Percentiles rank a stretch among this genome's conserved stretches.
Evolutionary conservation across 2,113 vertebrate genomes (phyloP).

Genomic region (Hippocampus guttulatus): DNA sequence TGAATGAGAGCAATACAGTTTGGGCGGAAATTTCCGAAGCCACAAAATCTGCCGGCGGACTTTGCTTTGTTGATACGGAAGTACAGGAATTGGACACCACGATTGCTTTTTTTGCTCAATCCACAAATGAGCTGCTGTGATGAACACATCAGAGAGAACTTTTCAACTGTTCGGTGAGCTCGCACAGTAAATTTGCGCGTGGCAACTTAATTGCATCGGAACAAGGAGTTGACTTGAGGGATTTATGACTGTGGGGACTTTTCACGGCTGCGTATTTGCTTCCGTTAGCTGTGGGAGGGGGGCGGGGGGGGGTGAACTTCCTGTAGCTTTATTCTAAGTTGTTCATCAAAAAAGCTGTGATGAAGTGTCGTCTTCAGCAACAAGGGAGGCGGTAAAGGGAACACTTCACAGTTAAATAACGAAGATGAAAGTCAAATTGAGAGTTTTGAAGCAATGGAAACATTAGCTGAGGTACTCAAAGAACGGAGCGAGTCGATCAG

Average conservation of each 20-base stretch:
- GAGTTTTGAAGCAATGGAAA: conserved; percentile 29
- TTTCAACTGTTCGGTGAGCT: conserved; percentile 46
- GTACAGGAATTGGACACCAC: conserved; percentile 51
- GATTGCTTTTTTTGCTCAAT: conserved; percentile 17
- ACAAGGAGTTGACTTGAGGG: conserved; percentile 38
- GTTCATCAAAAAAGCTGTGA: conserved; percentile 52
- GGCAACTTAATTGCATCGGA: conserved; percentile 55
- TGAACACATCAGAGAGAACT: conserved; percentile 37
- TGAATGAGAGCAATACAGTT: conserved; percentile 4
- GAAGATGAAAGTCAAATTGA: conserved; percentile 44
- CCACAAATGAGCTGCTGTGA: conserved; percentile 34
- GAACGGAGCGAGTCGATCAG: no score
- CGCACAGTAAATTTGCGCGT: conserved; percentile 44
- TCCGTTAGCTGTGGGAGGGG: conserved; percentile 21
- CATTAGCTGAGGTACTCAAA: background rate
- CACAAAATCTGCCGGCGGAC: conserved; percentile 28
- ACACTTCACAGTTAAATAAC: conserved; percentile 34
- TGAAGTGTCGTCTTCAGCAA: conserved; percentile 58
- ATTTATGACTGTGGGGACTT: conserved; percentile 61
- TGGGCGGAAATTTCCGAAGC: conserved; percentile 22
- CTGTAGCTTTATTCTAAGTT: conserved; percentile 53
- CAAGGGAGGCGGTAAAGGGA: conserved; percentile 19
- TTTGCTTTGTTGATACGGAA: conserved; percentile 23
- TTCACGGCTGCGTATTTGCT: conserved; percentile 42
- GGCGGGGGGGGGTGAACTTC: conserved; percentile 42